These are phyloP conservation scores for Eurosta solidaginis DNA, from an alignment of 1,140 invertebrate genomes.

Conservation along the genomic window DNA sequence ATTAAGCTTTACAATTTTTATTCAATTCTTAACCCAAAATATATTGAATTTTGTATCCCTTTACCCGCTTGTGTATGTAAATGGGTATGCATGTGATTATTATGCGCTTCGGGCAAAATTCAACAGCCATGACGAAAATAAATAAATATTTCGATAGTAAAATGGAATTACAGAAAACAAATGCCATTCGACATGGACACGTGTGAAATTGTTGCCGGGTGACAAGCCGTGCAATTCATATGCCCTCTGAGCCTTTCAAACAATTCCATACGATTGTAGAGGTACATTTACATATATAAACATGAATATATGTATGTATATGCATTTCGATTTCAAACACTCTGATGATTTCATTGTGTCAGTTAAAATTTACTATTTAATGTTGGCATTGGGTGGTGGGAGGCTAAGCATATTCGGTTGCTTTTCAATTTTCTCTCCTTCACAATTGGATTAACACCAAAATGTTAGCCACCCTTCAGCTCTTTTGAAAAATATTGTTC, in stretches of 20 bases:
- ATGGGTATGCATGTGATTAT: no score
- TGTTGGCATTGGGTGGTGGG: not conserved
- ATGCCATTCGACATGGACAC: constrained; percentile 12
- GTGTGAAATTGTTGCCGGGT: not conserved
- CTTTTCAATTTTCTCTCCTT: not conserved
- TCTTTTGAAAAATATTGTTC: not conserved
- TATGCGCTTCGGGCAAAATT: no score
- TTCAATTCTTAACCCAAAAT: no score
- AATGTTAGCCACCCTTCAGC: not conserved
- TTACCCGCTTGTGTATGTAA: no score
- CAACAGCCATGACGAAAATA: not conserved
- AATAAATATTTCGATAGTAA: not conserved
- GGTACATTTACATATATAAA: no score
- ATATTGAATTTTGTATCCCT: no score
- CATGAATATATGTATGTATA: no score
- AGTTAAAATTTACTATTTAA: no score
- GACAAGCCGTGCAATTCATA: not conserved
- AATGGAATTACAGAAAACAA: not conserved
- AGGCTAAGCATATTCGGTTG: not conserved
- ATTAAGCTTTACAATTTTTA: no score
- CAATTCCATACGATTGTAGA: no score
- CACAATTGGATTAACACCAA: not conserved
- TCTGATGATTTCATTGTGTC: not conserved
- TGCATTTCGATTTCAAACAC: no score
- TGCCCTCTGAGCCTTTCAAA: no score